Percentiles rank a stretch among this genome's conserved stretches.
These are phyloP conservation scores for Apeira syringaria DNA, from an alignment of 2,888 invertebrate genomes.

Conservation along the genomic window DNA sequence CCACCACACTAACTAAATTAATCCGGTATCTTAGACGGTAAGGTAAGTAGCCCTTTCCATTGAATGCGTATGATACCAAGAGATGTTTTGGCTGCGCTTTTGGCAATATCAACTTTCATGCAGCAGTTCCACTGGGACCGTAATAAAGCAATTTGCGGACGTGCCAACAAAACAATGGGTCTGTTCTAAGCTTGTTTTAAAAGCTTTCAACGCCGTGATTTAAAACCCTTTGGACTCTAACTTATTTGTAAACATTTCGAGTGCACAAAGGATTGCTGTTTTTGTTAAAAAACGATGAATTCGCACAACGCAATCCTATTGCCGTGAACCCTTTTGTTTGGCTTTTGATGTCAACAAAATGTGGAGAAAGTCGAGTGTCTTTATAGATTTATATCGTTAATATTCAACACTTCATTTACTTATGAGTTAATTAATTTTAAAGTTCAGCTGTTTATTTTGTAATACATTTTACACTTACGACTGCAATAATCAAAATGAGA, in stretches of 20 bases:
- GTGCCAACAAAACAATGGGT: slow-evolving; percentile 78
- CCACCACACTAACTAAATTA: too few relatives aligned
- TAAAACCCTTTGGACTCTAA: slow-evolving; percentile 81
- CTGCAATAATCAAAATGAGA: too few relatives aligned
- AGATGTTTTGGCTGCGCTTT: slow-evolving; percentile 77
- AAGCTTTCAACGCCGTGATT: slow-evolving; percentile 81
- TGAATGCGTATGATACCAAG: slow-evolving; percentile 59
- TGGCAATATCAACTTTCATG: slow-evolving; percentile 73
- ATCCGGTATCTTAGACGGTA: too few relatives aligned
- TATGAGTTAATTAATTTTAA: too few relatives aligned
- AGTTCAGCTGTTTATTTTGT: too few relatives aligned
- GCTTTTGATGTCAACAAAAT: slow-evolving; percentile 48
- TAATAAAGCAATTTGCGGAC: slow-evolving; percentile 82
- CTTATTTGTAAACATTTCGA: slow-evolving; percentile 79
- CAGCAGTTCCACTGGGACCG: slow-evolving; percentile 59
- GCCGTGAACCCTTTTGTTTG: slow-evolving; percentile 68
- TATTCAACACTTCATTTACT: too few relatives aligned
- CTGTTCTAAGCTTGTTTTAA: slow-evolving; percentile 79
- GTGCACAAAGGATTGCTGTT: slow-evolving; percentile 72
- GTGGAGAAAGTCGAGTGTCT: slow-evolving; percentile 58
- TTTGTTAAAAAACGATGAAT: slow-evolving; percentile 63
- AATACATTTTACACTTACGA: too few relatives aligned
- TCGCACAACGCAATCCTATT: slow-evolving; percentile 70
- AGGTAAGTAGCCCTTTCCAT: slow-evolving; percentile 22
- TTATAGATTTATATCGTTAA: slow-evolving; percentile 31